Conservation (phyloP, 2,888 invertebrate genomes). For the Antheraea assamensis region DNA sequence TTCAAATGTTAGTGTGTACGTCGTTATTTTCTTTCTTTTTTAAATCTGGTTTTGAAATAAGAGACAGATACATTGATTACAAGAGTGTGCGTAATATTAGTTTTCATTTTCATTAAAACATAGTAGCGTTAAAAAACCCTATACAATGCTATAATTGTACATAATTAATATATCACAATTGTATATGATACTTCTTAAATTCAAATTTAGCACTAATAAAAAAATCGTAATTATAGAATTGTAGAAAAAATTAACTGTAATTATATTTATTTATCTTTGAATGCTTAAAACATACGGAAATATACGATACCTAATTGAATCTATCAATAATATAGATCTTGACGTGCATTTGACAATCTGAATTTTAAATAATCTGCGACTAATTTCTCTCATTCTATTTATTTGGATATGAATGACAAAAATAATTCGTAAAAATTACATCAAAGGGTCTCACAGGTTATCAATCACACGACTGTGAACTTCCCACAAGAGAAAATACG, state of each 20-base stretch:
- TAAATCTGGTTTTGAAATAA: background rate
- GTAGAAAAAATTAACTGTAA: background rate
- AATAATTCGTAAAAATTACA: background rate
- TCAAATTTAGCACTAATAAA: background rate
- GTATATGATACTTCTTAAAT: background rate
- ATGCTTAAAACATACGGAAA: too few relatives aligned
- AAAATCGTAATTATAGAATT: too few relatives aligned
- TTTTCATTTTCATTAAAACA: too few relatives aligned
- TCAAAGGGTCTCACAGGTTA: background rate
- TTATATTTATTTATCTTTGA: background rate
- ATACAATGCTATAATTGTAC: background rate
- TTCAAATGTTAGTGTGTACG: background rate
- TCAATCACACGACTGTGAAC: background rate
- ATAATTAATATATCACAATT: background rate
- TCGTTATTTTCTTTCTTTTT: background rate
- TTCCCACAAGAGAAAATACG: background rate
- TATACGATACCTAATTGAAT: background rate
- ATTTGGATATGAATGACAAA: background rate
- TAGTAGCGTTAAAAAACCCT: background rate
- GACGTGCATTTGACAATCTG: background rate
- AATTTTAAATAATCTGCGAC: constrained; percentile 3
- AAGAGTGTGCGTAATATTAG: too few relatives aligned
- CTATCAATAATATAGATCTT: background rate
- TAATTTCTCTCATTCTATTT: background rate
- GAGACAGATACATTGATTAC: background rate